A percentile compares a stretch with the other conserved stretches of the same genome.
These are phyloP conservation scores for Melinaea marsaeus DNA, from an alignment of 2,888 invertebrate species.

Conservation along the genomic window DNA sequence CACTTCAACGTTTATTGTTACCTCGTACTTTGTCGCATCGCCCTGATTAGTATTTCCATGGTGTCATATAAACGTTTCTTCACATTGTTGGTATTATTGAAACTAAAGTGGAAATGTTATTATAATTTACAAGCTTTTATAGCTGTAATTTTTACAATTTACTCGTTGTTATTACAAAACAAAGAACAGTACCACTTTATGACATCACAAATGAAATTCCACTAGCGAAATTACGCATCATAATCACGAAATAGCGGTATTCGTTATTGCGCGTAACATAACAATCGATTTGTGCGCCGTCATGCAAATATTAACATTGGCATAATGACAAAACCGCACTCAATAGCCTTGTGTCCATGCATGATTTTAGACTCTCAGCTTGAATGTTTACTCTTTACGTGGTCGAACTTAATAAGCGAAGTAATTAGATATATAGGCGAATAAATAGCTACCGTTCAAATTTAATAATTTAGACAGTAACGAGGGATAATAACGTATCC, in stretches of 20 bases:
- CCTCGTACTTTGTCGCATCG: too few species aligned
- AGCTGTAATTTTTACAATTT: too few species aligned
- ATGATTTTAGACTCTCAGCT: conserved; percentile 44
- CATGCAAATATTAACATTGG: conserved; percentile 65
- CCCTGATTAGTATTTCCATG: too few species aligned
- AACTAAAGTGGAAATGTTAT: too few species aligned
- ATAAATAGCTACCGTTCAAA: not conserved
- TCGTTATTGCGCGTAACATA: conserved; percentile 30
- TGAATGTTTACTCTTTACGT: conserved; percentile 27
- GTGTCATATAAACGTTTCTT: too few species aligned
- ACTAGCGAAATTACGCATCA: conserved; percentile 24
- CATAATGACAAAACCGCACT: conserved; percentile 72
- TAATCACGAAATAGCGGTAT: conserved; percentile 24
- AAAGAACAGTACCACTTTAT: conserved; percentile 1
- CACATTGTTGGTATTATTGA: too few species aligned
- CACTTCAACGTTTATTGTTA: conserved; percentile 32
- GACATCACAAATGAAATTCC: conserved; percentile 12
- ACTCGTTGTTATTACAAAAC: not conserved
- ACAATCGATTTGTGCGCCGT: conserved; percentile 48
- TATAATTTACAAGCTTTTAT: too few species aligned
- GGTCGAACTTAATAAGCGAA: conserved; percentile 26
- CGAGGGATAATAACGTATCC: too few species aligned
- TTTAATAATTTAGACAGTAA: not conserved
- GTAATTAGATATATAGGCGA: conserved; percentile 13
- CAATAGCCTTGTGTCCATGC: conserved; percentile 54